A percentile compares a stretch with the other conserved stretches of the same genome.
These are phyloP conservation scores for Saccostrea echinata DNA, from an alignment of 1,140 invertebrate species.

Conservation along the genomic window DNA sequence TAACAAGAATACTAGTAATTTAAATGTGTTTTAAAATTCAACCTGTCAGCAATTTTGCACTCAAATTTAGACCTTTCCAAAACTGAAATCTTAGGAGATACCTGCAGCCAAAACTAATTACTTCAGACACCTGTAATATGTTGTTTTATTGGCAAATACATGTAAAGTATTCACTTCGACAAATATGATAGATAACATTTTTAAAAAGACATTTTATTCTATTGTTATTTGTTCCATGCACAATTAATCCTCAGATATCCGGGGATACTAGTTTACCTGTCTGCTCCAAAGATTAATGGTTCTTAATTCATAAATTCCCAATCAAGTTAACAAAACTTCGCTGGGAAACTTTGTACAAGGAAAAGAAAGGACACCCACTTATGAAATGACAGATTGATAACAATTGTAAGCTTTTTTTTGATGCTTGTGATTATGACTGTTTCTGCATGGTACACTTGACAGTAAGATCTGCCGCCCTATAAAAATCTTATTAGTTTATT, in stretches of 20 bases:
- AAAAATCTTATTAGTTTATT: not conserved
- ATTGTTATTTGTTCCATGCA: conserved; percentile 8
- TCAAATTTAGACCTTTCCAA: not conserved
- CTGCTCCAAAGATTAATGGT: not conserved
- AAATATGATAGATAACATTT: conserved; percentile 13
- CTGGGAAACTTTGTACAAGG: not conserved
- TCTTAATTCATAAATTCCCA: not conserved
- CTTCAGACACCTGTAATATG: not conserved
- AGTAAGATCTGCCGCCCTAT: conserved; percentile 2
- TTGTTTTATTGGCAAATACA: conserved; percentile 13
- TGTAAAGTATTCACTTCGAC: not conserved
- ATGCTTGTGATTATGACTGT: not conserved
- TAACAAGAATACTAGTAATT: not conserved
- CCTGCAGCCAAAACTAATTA: not conserved
- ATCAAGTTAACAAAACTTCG: not conserved
- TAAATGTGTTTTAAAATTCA: not conserved
- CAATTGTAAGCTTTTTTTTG: not conserved
- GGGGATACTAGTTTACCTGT: not conserved
- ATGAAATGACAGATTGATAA: conserved; percentile 19
- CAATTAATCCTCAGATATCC: not conserved
- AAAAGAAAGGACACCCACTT: not conserved
- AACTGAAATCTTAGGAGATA: not conserved
- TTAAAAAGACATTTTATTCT: not conserved
- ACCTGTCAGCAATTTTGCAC: not conserved
- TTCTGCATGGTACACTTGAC: not conserved